Evolutionary conservation across 2,888 invertebrate genomes (phyloP).

Genomic region (Galerucella calmariensis): DNA sequence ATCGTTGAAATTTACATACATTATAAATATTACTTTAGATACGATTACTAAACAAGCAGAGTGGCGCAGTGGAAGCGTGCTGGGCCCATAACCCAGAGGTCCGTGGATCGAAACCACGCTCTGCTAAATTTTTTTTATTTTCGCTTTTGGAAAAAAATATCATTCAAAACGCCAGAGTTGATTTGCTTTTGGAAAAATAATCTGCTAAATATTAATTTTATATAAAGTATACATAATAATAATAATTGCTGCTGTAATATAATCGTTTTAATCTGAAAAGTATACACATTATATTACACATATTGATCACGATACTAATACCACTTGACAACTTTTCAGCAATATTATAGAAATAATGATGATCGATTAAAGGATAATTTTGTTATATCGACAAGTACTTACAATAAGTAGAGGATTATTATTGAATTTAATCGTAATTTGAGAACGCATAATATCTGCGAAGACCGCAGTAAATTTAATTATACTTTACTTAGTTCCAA

Average conservation of each 20-base stretch:
- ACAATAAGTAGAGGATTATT: background rate
- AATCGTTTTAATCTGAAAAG: slow-evolving; percentile 9
- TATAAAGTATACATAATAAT: background rate
- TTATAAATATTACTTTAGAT: background rate
- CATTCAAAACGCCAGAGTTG: background rate
- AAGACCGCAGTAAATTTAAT: background rate
- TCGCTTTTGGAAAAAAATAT: background rate
- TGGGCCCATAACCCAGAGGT: slow-evolving; percentile 92
- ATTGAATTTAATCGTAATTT: background rate
- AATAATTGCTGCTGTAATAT: slow-evolving; percentile 8
- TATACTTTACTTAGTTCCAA: too few species aligned
- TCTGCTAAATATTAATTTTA: background rate
- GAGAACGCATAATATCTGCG: background rate
- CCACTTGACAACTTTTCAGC: slow-evolving; percentile 33
- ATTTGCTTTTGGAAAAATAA: background rate
- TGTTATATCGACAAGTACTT: slow-evolving; percentile 3
- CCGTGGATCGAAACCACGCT: slow-evolving; percentile 92
- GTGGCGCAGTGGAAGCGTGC: slow-evolving; percentile 87
- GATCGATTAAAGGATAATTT: slow-evolving; percentile 7
- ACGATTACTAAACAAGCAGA: slow-evolving; percentile 68
- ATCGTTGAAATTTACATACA: too few species aligned
- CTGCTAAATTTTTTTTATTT: slow-evolving; percentile 68
- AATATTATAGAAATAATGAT: slow-evolving; percentile 7
- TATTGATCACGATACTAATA: slow-evolving; percentile 35
- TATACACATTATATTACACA: slow-evolving; percentile 19